Evolutionary conservation across 2,888 invertebrate genomes (phyloP), one percentile per base, ranked within the genome.

Genomic region (Ophraella communa): DNA sequence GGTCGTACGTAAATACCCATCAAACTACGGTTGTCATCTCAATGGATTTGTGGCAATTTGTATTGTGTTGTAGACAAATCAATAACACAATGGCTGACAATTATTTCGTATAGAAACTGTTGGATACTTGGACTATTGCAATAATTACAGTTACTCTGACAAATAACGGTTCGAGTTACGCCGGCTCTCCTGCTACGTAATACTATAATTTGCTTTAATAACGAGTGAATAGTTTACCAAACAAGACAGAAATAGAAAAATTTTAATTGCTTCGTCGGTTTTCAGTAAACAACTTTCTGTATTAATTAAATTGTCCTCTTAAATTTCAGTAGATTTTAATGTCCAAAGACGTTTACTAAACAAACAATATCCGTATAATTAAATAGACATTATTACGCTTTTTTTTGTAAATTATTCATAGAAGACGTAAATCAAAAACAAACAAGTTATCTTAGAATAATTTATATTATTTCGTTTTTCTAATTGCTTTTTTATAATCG

Each of bases 1-100:
- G 49, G 57, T 61, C 57, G 27, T 17, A 27, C 49, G 44, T 61
- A 57, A 65, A 60, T 61, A 65, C 61, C 35, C 56, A 61, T 65
- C 65, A 65, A 57, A 56, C 57, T 44, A 39, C 42, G 53, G 61
- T 45, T 39, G 17, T 30, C 30, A 20, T 53, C 27, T 56, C 47
- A 57, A 65, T 65, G 52, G 61, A 60, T 65, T 63, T 62, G 61
- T 47, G 53, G 61, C 57, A 61, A 65, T 65, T 65, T 57, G 65
- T 33, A 47, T 39, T 53, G 61, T 53, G 57, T 56, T 65, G 56
- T 61, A 47, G 23, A 61, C 61, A 61, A 65, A 65, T 65, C 65
- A 57, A 65, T 65, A 65, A 57, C 53, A 61, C 51, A 59, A 59
- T 59, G 51, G 51, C 59, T 20, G 59, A 59, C 59, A 59, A 59